Base-by-base conservation (phyloP, 2,888 invertebrate species). In the Stenolophus ochropezus region DNA sequence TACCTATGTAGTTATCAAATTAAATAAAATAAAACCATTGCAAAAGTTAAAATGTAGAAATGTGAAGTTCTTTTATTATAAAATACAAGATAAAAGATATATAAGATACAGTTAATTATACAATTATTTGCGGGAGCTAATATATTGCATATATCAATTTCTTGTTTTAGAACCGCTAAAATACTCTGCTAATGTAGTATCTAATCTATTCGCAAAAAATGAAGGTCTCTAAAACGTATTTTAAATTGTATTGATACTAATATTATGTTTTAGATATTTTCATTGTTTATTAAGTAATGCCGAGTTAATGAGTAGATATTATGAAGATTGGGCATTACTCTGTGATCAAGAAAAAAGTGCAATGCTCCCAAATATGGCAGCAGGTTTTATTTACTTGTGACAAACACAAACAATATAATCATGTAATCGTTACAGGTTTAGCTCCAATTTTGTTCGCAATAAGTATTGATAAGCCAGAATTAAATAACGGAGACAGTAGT, bases 371-470 rank as follows among this genome's bases (percentile, higher is more conserved):
- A 95, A 94, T 86, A 94, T 97, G 90, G 95, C 97, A 78, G 94
- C 96, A 89, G 96, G 96, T 96, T 88, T n/a, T 42, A 11, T 42
- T 42, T 42, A 42, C 11, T 1, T 42, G 4, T 42, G 0, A 42
- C 33, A 42, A 42, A 21, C 20, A 11, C 20, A 33, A 42, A 4
- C 18, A 27, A 14, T 71, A 6, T 82, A 83, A 65, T 71, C 49
- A 56, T 82, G 21, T 56, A 6, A 47, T 47, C 83, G 82, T 85
- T 86, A 83, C 86, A 95, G 96, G 96, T 84, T 92, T 98, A 87
- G 95, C 94, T 84, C 94, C 96, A 76, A 95, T 98, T 87, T 91
- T 98, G 84, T 98, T 98, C 91, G 98, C 98, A 20, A 93, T 98
- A 87, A 95, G 94, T 86, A 95, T 98, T 83, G 97, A 98, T 90